These are phyloP conservation scores for Malurus alboscapulatus DNA, from an alignment of 2,113 vertebrate genomes.

Conservation along the genomic window DNA sequence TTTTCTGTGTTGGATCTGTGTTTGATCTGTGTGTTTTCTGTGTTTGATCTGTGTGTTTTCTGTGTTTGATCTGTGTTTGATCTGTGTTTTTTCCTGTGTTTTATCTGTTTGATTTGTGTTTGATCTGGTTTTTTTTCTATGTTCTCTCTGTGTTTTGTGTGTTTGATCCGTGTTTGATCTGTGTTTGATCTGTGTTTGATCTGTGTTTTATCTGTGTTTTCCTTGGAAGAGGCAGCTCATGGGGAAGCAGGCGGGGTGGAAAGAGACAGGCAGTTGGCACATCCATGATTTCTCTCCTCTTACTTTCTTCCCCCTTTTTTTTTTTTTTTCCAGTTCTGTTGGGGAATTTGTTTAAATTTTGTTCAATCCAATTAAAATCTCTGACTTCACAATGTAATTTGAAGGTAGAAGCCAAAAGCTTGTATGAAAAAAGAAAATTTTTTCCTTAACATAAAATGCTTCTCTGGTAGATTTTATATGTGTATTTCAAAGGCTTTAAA, in stretches of 20 bases:
- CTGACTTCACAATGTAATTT: not conserved
- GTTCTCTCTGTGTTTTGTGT: too few relatives aligned
- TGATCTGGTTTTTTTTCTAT: too few relatives aligned
- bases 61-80: too few relatives aligned
- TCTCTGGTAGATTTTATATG: not conserved
- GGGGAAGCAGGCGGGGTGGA: constrained; percentile 14
- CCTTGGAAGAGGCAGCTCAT: constrained; percentile 18
- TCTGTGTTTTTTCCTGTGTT: too few relatives aligned
- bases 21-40: too few relatives aligned
- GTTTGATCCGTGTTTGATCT: too few relatives aligned
- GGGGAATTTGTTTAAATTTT: not conserved
- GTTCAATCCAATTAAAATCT: not conserved
- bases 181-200: too few relatives aligned
- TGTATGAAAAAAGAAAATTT: not conserved
- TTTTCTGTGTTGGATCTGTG: too few relatives aligned
- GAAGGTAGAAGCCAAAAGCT: not conserved
- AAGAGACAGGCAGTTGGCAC: constrained; percentile 49
- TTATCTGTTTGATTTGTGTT: too few relatives aligned
- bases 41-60: too few relatives aligned
- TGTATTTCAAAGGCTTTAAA: not conserved
- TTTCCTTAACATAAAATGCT: not conserved
- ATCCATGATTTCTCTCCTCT: not conserved
- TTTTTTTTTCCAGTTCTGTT: not conserved
- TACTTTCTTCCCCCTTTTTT: not conserved
- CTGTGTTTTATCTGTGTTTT: constrained; percentile 23